These are phyloP conservation scores for Otis tarda DNA, from an alignment of 2,113 vertebrate genomes.

Conservation along the genomic window DNA sequence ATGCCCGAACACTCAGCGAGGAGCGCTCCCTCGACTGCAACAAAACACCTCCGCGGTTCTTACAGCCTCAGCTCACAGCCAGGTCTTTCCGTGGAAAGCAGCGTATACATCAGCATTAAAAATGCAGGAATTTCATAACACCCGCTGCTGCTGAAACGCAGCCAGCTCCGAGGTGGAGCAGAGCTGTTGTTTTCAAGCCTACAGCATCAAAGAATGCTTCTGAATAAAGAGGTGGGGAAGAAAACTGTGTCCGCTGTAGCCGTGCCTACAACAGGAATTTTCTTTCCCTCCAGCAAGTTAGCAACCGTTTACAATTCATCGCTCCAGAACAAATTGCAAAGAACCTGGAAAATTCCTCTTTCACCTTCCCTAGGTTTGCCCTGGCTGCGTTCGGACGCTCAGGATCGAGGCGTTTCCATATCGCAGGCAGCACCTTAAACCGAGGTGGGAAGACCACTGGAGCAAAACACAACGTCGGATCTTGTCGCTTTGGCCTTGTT, in stretches of 20 bases:
- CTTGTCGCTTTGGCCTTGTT: no score
- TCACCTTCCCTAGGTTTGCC: background rate
- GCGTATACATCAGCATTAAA: background rate
- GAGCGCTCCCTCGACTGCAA: background rate
- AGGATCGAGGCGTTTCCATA: fast-evolving
- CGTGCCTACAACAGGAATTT: background rate
- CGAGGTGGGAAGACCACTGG: background rate
- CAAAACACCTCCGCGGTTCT: fast-evolving
- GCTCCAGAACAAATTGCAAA: background rate
- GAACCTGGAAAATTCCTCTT: background rate
- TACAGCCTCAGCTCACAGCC: background rate
- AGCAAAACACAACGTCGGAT: fast-evolving
- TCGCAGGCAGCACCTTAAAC: background rate
- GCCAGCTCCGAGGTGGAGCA: background rate
- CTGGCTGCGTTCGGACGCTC: fast-evolving
- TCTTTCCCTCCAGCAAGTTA: background rate
- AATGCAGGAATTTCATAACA: background rate
- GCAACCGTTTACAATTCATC: background rate
- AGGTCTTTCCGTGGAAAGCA: background rate
- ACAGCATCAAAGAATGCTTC: background rate
- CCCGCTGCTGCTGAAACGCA: background rate
- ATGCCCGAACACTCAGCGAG: background rate
- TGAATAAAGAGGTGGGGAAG: background rate
- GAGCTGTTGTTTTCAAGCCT: background rate
- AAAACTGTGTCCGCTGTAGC: background rate